Evolutionary conservation across 2,888 invertebrate species (phyloP).

Genomic region (Callinectes sapidus): DNA sequence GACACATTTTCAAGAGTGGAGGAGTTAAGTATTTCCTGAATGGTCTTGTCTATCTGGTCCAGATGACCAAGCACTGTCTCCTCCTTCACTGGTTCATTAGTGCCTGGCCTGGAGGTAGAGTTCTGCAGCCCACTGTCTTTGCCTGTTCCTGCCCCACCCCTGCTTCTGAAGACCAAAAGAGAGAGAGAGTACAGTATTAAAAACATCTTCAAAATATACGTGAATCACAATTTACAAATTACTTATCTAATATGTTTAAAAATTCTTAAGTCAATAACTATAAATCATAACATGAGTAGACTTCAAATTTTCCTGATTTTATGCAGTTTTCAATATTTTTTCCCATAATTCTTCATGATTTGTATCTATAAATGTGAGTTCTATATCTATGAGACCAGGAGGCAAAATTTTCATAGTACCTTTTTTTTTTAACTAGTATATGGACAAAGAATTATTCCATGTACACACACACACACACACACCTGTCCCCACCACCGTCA

Average conservation of each 20-base stretch:
- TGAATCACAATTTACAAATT: no score
- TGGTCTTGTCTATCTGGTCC: constrained; percentile 29
- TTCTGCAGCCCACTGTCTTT: not conserved
- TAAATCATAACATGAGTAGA: no score
- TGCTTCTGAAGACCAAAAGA: not conserved
- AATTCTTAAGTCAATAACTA: no score
- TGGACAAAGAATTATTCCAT: not conserved
- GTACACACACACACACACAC: not conserved
- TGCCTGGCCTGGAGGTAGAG: not conserved
- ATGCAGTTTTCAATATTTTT: no score
- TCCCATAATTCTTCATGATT: no score
- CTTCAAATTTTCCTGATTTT: no score
- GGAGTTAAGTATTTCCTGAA: not conserved
- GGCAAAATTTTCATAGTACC: not conserved
- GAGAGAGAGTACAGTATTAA: not conserved
- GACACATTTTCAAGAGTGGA: not conserved
- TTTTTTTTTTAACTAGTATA: not conserved
- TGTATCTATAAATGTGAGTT: no score
- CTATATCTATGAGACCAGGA: not conserved
- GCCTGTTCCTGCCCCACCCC: not conserved
- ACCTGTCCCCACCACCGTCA: not conserved
- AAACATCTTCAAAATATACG: not conserved
- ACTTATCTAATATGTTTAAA: no score
- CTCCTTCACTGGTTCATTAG: not conserved
- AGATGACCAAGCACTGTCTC: not conserved